phyloP scores from a whole-genome alignment of 2,888 invertebrate genomes.

The Archips xylosteana region DNA sequence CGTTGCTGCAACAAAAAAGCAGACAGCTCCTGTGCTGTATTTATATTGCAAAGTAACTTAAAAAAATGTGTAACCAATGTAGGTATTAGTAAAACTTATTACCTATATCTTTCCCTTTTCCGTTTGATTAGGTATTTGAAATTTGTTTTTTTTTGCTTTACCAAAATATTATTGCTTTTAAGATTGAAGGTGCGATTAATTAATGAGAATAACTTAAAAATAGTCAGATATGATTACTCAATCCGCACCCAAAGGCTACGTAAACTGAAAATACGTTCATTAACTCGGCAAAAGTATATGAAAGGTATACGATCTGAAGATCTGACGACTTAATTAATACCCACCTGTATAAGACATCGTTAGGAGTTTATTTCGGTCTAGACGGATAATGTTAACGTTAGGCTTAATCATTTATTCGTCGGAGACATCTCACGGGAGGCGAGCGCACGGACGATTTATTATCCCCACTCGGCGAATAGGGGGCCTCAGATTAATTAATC shows the following conservation, averaged over 20 bases:
- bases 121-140: neutral
- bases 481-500: conserved; percentile 82
- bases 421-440: conserved; percentile 83
- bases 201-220: too few relatives aligned
- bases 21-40: neutral
- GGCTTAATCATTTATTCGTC: conserved; percentile 81
- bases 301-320: conserved; percentile 75
- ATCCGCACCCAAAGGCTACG: conserved; percentile 30
- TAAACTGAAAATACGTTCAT: conserved; percentile 45
- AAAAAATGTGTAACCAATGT: neutral
- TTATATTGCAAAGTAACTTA: neutral
- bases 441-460: conserved; percentile 78
- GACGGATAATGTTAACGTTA: conserved; percentile 75
- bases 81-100: neutral
- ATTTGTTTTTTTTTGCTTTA: neutral
- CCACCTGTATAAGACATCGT: conserved; percentile 82
- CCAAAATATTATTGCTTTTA: neutral
- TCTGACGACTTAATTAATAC: conserved; percentile 80
- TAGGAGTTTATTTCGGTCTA: conserved; percentile 79
- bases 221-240: too few relatives aligned
- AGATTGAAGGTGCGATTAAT: too few relatives aligned
- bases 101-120: neutral
- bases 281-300: conserved; percentile 54
- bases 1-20: neutral
- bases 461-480: conserved; percentile 72